Conservation (phyloP, 2,888 invertebrate species). For the Pseudococcus jackbeardsleyi region DNA sequence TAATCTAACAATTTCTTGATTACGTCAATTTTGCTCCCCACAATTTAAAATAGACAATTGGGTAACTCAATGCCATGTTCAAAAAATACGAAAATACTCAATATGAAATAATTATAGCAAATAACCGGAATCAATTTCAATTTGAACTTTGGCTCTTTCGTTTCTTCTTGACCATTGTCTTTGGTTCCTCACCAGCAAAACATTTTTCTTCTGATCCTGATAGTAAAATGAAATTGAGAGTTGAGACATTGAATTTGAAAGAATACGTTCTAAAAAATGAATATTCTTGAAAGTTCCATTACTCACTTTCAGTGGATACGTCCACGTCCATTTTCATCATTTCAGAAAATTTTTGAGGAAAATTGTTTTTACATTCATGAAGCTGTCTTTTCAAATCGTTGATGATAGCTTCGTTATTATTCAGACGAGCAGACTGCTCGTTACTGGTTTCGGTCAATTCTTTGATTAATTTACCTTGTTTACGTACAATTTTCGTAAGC, state of each 20-base stretch:
- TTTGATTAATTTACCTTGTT: slow-evolving; percentile 47
- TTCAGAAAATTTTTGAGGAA: slow-evolving; percentile 21
- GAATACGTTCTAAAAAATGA: neutral
- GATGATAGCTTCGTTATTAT: slow-evolving; percentile 35
- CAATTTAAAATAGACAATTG: neutral
- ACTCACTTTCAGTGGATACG: neutral
- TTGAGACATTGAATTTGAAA: neutral
- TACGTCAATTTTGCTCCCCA: neutral
- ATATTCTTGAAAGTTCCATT: too few species aligned
- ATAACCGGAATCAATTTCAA: neutral
- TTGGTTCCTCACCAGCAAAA: neutral
- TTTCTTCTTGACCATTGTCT: neutral
- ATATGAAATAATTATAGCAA: neutral
- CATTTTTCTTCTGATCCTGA: neutral
- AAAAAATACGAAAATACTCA: neutral
- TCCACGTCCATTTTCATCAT: neutral
- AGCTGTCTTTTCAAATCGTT: slow-evolving; percentile 48
- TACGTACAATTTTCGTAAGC: neutral
- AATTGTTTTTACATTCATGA: slow-evolving; percentile 35
- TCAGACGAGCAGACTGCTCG: slow-evolving; percentile 53
- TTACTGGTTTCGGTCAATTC: slow-evolving; percentile 42
- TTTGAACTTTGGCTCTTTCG: slow-evolving; percentile 1
- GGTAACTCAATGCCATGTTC: neutral
- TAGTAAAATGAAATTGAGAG: neutral
- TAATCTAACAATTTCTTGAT: neutral